phyloP scores from a whole-genome alignment of 2,113 vertebrate genomes.

The Peromyscus maniculatus region DNA sequence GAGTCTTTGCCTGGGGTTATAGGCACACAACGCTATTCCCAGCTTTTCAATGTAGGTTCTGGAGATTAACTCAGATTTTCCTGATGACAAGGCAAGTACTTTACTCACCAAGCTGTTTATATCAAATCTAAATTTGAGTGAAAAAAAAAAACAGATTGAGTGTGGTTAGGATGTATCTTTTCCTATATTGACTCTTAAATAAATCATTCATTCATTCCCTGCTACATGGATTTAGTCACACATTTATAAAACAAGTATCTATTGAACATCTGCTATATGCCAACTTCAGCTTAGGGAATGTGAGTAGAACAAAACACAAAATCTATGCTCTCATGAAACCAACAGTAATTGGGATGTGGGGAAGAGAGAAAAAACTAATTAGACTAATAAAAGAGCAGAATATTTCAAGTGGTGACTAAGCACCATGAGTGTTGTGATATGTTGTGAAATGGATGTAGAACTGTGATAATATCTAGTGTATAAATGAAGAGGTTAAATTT shows the following conservation, averaged over 20 bases:
- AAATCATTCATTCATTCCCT: neutral
- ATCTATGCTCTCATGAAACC: neutral
- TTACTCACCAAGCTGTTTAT: too few relatives aligned
- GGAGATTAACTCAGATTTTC: too few relatives aligned
- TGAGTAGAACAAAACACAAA: neutral
- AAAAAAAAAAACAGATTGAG: neutral
- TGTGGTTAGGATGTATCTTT: neutral
- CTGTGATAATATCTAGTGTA: neutral
- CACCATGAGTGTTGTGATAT: neutral
- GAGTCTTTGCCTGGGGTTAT: neutral
- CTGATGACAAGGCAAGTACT: neutral
- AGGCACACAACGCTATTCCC: neutral
- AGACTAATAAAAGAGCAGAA: neutral
- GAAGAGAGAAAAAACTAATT: neutral
- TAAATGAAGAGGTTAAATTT: neutral
- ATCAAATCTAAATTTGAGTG: neutral
- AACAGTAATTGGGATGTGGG: neutral
- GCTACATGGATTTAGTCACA: neutral
- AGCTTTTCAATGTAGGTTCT: neutral
- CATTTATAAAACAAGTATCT: neutral
- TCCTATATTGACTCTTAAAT: neutral
- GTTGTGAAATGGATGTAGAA: neutral
- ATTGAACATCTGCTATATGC: neutral
- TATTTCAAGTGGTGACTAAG: conserved; percentile 24
- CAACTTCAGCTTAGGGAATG: neutral